Evolutionary conservation across 2,113 vertebrate genomes (phyloP).

Genomic region (Turnix velox): DNA sequence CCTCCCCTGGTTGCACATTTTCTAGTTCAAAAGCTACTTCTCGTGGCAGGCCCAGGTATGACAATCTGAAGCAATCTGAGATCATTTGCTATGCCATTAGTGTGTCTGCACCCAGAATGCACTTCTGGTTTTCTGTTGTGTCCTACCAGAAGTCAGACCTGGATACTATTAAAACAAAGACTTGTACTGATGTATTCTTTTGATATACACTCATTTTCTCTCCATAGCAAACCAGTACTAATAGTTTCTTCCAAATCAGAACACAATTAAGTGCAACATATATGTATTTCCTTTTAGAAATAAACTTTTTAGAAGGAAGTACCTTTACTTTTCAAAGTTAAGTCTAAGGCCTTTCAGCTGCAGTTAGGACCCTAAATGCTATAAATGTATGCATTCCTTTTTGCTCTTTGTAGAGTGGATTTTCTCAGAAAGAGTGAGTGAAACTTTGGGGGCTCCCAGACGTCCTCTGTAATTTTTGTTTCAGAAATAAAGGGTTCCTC

Average conservation of each 20-base stretch:
- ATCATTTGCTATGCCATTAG: background rate
- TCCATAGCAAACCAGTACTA: background rate
- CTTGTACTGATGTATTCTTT: background rate
- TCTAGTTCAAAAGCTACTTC: conserved; percentile 38
- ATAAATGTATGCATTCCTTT: background rate
- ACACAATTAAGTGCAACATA: background rate
- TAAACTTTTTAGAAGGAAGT: background rate
- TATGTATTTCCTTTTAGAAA: accelerated
- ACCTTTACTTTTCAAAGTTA: background rate
- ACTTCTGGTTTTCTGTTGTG: background rate
- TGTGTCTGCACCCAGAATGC: background rate
- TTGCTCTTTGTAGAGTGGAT: background rate
- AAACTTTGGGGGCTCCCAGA: background rate
- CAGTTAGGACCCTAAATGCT: background rate
- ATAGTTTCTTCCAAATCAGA: background rate
- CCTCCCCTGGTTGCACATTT: background rate
- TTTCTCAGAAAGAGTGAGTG: background rate
- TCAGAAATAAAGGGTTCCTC: background rate
- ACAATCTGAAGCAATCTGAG: background rate
- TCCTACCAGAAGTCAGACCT: background rate
- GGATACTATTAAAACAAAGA: background rate
- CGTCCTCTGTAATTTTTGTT: background rate
- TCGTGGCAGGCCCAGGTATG: background rate
- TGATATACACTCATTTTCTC: background rate
- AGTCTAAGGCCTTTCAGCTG: background rate